Percentiles rank a stretch among this genome's conserved stretches.
Evolutionary conservation across 2,113 vertebrate species (phyloP).

Genomic region (Australoheros scitulus): DNA sequence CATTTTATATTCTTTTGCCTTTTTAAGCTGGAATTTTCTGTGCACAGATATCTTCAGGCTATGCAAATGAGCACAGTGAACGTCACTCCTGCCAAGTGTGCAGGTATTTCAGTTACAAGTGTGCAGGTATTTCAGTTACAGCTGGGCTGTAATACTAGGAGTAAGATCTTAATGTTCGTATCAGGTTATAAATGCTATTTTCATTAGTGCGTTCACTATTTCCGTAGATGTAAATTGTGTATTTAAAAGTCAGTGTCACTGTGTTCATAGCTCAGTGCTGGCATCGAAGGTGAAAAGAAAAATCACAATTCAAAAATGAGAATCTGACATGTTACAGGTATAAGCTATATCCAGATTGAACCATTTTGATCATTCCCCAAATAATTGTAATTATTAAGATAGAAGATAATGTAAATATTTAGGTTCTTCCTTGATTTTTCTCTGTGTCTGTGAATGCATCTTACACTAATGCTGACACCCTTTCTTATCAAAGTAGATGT

Average conservation of each 20-base stretch:
- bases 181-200: background rate
- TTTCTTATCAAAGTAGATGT: background rate
- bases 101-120: too few relatives aligned
- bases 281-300: too few relatives aligned
- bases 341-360: background rate
- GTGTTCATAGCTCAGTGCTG: too few relatives aligned
- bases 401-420: background rate
- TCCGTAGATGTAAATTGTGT: background rate
- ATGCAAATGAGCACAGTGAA: too few relatives aligned
- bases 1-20: too few relatives aligned
- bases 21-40: too few relatives aligned
- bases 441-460: fast-evolving
- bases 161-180: too few relatives aligned
- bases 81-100: too few relatives aligned
- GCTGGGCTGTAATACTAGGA: too few relatives aligned
- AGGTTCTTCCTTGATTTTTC: background rate
- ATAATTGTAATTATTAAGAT: background rate
- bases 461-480: background rate
- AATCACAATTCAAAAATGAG: background rate
- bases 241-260: too few relatives aligned
- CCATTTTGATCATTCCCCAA: background rate
- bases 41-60: too few relatives aligned
- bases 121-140: too few relatives aligned
- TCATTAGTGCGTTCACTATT: background rate
- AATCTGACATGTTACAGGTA: background rate